A percentile compares a stretch with the other conserved stretches of the same genome.
Conservation (phyloP, 1,140 invertebrate genomes). For the Drosophila kepulauana region DNA sequence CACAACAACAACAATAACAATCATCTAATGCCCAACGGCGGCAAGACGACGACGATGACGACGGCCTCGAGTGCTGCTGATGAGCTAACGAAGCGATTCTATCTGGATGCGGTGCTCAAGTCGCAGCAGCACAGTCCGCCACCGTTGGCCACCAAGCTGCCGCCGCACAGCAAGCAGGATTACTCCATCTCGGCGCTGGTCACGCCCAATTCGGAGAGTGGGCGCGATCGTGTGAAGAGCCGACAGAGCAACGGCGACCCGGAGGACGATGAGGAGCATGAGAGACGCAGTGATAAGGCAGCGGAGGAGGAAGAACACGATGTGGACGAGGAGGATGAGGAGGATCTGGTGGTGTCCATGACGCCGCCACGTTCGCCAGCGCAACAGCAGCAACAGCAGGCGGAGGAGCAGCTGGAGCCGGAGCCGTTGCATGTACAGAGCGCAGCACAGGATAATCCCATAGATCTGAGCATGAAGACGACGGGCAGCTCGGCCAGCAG, state of each 20-base stretch:
- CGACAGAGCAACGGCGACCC: constrained; percentile 75
- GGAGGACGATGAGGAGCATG: constrained; percentile 42
- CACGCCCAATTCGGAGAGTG: constrained; percentile 81
- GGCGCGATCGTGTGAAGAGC: constrained; percentile 68
- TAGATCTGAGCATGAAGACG: constrained; percentile 91
- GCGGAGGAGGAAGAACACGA: constrained; percentile 22
- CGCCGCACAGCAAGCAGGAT: constrained; percentile 70
- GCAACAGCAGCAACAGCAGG: constrained; percentile 7
- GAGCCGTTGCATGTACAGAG: constrained; percentile 6
- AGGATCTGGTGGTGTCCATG: constrained; percentile 84
- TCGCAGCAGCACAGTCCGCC: constrained; percentile 86
- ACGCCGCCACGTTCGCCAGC: constrained; percentile 80
- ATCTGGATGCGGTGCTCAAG: constrained; percentile 90
- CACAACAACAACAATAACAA: constrained; percentile 72
- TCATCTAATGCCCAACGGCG: constrained; percentile 73
- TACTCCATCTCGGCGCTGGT: constrained; percentile 79
- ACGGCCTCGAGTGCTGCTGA: constrained; percentile 79
- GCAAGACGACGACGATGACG: constrained; percentile 42
- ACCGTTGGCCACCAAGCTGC: constrained; percentile 64
- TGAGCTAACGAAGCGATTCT: constrained; percentile 89
- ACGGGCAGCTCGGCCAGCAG: constrained; percentile 86
- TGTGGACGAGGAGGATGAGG: constrained; percentile 53
- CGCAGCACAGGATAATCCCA: constrained; percentile 90
- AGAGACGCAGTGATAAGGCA: constrained; percentile 24
- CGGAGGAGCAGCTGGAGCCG: constrained; percentile 1